phyloP scores from a whole-genome alignment of 1,140 invertebrate species.

The Muscidifurax raptorellus region DNA sequence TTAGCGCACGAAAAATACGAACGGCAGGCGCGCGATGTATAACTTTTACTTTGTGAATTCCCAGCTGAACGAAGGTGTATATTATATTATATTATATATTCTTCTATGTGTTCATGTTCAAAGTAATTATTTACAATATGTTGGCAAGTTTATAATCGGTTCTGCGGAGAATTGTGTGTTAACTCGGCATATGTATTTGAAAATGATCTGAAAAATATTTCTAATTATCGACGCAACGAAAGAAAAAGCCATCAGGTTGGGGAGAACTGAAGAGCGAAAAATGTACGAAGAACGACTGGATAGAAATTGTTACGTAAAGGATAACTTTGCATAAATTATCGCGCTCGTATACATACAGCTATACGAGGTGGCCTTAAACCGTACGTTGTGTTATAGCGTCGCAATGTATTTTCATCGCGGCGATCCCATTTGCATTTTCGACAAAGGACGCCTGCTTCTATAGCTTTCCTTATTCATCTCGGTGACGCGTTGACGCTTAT shows the following conservation, averaged over 20 bases:
- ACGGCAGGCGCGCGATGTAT: not conserved
- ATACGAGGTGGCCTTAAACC: not conserved
- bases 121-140: too few relatives aligned
- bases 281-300: not conserved
- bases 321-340: not conserved
- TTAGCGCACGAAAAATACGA: conserved; percentile 2
- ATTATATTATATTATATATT: too few relatives aligned
- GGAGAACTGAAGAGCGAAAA: not conserved
- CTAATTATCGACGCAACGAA: not conserved
- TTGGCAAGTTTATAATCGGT: too few relatives aligned
- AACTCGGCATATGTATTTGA: too few relatives aligned
- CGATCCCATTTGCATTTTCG: too few relatives aligned
- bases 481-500: too few relatives aligned
- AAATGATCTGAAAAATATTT: too few relatives aligned
- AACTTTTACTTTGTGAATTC: conserved; percentile 46
- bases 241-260: not conserved
- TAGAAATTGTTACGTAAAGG: not conserved
- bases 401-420: not conserved
- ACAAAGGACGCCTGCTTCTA: too few relatives aligned
- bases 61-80: not conserved
- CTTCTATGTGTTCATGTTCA: too few relatives aligned
- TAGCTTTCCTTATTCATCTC: too few relatives aligned
- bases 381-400: not conserved
- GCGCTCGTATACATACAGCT: not conserved
- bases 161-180: too few relatives aligned